Conservation (phyloP, 2,888 invertebrate genomes). For the Caenorhabditis zanzibari region DNA sequence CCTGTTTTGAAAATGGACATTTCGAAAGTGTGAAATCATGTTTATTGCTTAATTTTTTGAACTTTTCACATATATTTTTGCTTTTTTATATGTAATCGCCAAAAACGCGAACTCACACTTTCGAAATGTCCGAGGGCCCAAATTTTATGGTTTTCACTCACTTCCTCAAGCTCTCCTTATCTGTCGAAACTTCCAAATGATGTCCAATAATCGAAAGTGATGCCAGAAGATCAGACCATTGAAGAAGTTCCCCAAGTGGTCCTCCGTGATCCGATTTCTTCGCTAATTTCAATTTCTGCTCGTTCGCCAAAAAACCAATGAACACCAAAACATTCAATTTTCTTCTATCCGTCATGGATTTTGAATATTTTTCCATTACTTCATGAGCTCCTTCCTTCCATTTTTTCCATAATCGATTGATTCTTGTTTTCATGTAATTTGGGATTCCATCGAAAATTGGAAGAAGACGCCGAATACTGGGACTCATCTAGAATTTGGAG, state of each 20-base stretch:
- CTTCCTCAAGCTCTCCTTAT: slow-evolving; percentile 78
- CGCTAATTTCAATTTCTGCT: slow-evolving; percentile 84
- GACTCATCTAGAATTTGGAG: slow-evolving; percentile 11
- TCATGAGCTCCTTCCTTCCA: slow-evolving; percentile 48
- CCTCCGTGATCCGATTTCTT: slow-evolving; percentile 84
- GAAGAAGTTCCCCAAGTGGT: slow-evolving; percentile 85
- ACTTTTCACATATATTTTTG: too few species aligned
- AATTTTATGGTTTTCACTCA: slow-evolving; percentile 7
- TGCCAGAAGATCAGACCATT: slow-evolving; percentile 85
- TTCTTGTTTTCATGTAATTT: slow-evolving; percentile 73
- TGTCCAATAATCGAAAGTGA: slow-evolving; percentile 85
- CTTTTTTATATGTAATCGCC: too few species aligned
- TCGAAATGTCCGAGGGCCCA: neutral
- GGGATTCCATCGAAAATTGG: slow-evolving; percentile 34
- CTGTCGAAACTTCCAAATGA: slow-evolving; percentile 84
- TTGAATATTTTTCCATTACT: slow-evolving; percentile 36
- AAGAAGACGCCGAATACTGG: slow-evolving; percentile 35
- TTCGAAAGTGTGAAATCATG: too few species aligned
- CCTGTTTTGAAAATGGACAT: too few species aligned
- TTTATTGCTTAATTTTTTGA: too few species aligned
- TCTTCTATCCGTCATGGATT: slow-evolving; percentile 4
- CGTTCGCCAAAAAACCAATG: slow-evolving; percentile 84
- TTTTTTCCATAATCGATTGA: slow-evolving; percentile 80
- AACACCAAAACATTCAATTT: slow-evolving; percentile 83
- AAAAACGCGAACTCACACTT: too few species aligned